A percentile compares a stretch with the other conserved stretches of the same genome.
Evolutionary conservation across 2,113 vertebrate species (phyloP).

Genomic region (Callorhinus ursinus): DNA sequence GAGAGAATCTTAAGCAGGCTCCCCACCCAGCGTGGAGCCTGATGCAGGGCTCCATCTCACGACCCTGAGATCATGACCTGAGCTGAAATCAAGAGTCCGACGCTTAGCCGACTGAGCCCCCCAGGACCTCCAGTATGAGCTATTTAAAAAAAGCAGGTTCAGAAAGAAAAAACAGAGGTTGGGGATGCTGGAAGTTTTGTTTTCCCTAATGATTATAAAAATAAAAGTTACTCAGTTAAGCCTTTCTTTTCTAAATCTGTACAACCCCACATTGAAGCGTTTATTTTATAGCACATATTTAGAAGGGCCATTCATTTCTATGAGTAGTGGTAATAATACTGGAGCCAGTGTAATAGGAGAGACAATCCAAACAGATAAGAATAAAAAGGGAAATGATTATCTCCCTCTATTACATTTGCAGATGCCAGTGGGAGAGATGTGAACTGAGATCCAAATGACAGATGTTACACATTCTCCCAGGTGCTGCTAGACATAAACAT

Average conservation of each 20-base stretch:
- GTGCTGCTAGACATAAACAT: neutral
- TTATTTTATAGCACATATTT: neutral
- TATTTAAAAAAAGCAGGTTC: neutral
- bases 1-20: neutral
- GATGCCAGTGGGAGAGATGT: neutral
- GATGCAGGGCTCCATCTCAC: neutral
- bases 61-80: neutral
- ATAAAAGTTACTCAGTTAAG: slow-evolving; percentile 31
- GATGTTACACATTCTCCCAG: neutral
- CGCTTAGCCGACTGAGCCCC: neutral
- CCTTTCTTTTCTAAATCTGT: slow-evolving; percentile 1
- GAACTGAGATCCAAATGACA: neutral
- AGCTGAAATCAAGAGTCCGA: neutral
- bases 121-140: neutral
- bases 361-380: neutral
- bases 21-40: neutral
- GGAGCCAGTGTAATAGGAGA: neutral
- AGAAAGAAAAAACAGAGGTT: neutral
- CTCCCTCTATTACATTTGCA: neutral
- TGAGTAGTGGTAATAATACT: neutral
- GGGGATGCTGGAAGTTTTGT: neutral
- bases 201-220: neutral
- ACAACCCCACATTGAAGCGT: neutral
- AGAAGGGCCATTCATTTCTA: neutral
- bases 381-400: neutral